phyloP scores from a whole-genome alignment of 2,888 invertebrate species.

The Linyphia triangularis region DNA sequence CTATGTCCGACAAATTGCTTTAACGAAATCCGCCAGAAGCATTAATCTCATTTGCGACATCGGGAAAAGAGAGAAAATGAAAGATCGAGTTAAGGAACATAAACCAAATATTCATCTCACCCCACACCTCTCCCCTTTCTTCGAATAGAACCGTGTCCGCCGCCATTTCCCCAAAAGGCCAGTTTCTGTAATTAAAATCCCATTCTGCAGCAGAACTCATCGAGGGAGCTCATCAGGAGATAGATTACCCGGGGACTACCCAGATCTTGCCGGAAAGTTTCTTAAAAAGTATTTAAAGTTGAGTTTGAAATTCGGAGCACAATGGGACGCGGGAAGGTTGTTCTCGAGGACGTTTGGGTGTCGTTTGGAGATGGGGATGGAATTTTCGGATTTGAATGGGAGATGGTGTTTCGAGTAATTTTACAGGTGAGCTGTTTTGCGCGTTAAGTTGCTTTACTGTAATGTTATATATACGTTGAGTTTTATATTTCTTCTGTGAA shows the following conservation, averaged over 20 bases:
- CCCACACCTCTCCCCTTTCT: constrained; percentile 5
- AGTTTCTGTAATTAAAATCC: constrained; percentile 55
- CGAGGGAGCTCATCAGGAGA: not conserved
- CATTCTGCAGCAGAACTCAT: not conserved
- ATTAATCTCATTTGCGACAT: no score
- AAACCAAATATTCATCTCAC: not conserved
- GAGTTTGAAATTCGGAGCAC: not conserved
- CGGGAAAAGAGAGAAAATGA: no score
- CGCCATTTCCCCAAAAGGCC: constrained; percentile 11
- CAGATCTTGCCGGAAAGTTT: not conserved
- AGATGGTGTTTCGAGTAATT: not conserved
- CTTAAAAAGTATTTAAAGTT: not conserved
- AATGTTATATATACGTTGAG: no score
- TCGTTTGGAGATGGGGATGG: not conserved
- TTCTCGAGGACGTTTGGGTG: not conserved
- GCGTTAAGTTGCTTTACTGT: no score
- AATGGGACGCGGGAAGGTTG: not conserved
- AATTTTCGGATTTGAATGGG: no score
- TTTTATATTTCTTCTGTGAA: no score
- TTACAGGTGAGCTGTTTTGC: no score
- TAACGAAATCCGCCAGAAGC: no score
- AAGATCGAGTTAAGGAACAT: no score
- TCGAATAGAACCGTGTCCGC: constrained; percentile 8
- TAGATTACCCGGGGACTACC: not conserved
- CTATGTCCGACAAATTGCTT: no score